Percentiles rank a stretch among this genome's conserved stretches.
phyloP scores from a whole-genome alignment of 2,113 vertebrate species.

The Stomatorhinus ivindoensis region DNA sequence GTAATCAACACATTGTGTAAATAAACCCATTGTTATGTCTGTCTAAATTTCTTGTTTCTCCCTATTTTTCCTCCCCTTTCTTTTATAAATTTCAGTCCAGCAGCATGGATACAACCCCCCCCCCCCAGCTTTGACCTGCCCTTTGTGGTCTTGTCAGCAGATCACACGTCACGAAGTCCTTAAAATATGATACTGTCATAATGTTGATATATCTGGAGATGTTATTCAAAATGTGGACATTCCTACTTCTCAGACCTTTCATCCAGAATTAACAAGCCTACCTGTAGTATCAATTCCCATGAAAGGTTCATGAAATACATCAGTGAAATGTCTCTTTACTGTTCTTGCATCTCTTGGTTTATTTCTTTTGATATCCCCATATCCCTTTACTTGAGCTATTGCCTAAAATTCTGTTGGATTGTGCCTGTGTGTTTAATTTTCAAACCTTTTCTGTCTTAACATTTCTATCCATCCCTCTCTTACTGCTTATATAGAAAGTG shows the following conservation, averaged over 20 bases:
- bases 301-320: not conserved
- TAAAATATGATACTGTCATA: not conserved
- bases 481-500: not conserved
- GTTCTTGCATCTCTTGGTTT: not conserved
- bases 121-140: not conserved
- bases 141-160: not conserved
- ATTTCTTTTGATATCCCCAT: not conserved
- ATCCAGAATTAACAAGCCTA: not conserved
- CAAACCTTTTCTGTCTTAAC: not conserved
- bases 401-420: not conserved
- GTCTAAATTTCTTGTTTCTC: not conserved
- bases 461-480: not conserved
- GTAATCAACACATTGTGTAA: not conserved
- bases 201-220: not conserved
- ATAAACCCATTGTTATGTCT: not conserved
- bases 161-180: not conserved
- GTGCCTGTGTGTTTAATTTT: not conserved
- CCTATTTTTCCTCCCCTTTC: not conserved
- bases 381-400: not conserved
- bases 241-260: not conserved
- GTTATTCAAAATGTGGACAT: not conserved
- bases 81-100: not conserved
- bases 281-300: not conserved
- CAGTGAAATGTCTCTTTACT: not conserved
- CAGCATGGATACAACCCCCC: not conserved